A percentile compares a stretch with the other conserved stretches of the same genome.
phyloP scores from a whole-genome alignment of 92 coral and sea anemone genomes.

The Heliopora coerulea region DNA sequence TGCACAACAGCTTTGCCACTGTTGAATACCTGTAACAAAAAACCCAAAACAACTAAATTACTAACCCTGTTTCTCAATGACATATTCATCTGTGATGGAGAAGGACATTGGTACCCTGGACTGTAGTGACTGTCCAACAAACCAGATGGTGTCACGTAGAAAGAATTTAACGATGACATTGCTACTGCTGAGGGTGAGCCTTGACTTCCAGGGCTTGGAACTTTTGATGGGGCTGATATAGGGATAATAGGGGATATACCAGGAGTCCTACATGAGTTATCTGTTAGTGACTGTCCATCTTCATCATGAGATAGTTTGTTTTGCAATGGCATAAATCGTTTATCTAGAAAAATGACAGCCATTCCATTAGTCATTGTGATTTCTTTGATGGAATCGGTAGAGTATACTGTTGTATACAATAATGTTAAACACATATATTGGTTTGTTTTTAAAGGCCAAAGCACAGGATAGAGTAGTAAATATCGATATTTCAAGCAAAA shows the following conservation, averaged over 20 bases:
- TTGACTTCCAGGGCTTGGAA: not conserved
- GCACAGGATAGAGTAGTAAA: too few species aligned
- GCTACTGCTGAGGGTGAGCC: not conserved
- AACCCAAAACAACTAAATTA: not conserved
- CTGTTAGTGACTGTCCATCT: not conserved
- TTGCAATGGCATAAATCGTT: not conserved
- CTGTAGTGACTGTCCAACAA: not conserved
- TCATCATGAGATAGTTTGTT: not conserved
- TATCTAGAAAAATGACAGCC: not conserved
- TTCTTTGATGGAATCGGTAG: too few species aligned
- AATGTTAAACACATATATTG: too few species aligned
- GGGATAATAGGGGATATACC: slow-evolving; percentile 32
- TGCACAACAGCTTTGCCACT: too few species aligned
- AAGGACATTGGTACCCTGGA: slow-evolving; percentile 13
- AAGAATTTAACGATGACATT: slow-evolving; percentile 1
- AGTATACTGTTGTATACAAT: too few species aligned
- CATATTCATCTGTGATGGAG: slow-evolving; percentile 14
- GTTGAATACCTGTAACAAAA: too few species aligned
- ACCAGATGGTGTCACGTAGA: not conserved
- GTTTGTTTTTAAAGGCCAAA: too few species aligned
- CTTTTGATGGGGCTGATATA: slow-evolving; percentile 37
- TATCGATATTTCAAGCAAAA: too few species aligned
- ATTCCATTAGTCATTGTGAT: too few species aligned
- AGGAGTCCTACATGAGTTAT: not conserved
- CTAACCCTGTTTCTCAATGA: slow-evolving; percentile 32